Evolutionary conservation across 2,113 vertebrate species (phyloP).

Genomic region (Triplophysa rosa): DNA sequence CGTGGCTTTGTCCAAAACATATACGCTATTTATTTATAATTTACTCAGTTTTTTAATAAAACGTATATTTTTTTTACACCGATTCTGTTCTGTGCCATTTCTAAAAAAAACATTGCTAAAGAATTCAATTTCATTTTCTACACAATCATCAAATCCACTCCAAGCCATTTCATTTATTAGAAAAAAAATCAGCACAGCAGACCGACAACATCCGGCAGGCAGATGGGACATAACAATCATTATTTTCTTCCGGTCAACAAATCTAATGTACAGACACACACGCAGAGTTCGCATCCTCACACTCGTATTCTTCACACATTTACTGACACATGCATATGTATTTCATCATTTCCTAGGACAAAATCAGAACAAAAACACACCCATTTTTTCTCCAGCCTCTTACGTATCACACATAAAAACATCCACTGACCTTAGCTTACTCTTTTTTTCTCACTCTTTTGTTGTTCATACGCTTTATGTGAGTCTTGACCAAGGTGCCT

Average conservation of each 20-base stretch:
- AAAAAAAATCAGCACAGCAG: not conserved
- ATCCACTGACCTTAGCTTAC: conserved; percentile 36
- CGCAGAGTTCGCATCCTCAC: not conserved
- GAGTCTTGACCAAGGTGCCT: conserved; percentile 47
- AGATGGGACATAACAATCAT: conserved; percentile 19
- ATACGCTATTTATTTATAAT: too few species aligned
- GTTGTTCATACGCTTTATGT: conserved; percentile 13
- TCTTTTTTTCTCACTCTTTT: not conserved
- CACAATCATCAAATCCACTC: conserved; percentile 26
- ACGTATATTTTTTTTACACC: too few species aligned
- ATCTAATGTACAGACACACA: conserved; percentile 17
- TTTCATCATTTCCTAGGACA: not conserved
- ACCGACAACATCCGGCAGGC: conserved; percentile 5
- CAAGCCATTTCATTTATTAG: not conserved
- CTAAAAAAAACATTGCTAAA: too few species aligned
- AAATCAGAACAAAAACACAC: not conserved
- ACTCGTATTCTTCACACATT: not conserved
- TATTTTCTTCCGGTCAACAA: conserved; percentile 33
- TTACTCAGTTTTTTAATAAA: too few species aligned
- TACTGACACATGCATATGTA: not conserved
- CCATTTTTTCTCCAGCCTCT: not conserved
- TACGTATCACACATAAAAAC: conserved; percentile 8
- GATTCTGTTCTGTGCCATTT: too few species aligned
- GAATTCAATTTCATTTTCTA: not conserved
- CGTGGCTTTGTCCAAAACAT: too few species aligned